Conservation (phyloP, 2,888 invertebrate species). For the Eulithis testata region DNA sequence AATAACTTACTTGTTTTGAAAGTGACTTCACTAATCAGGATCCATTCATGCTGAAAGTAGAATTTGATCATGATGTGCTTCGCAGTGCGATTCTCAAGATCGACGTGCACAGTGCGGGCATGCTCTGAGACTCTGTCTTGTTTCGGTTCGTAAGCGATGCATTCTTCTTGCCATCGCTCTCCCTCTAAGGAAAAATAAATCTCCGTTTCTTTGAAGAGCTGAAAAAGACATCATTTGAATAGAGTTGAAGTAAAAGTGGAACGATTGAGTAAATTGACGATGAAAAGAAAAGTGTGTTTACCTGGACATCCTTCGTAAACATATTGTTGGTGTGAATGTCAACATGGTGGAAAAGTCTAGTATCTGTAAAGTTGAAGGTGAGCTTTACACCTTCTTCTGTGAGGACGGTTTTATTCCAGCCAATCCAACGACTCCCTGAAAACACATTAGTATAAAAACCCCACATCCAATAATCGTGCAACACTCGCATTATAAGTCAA, state of each 20-base stretch:
- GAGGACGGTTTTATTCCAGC: slow-evolving; percentile 90
- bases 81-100: slow-evolving; percentile 90
- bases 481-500: neutral
- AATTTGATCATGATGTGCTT: slow-evolving; percentile 90
- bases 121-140: slow-evolving; percentile 83
- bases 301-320: slow-evolving; percentile 91
- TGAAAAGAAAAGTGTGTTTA: slow-evolving; percentile 50
- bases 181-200: slow-evolving; percentile 93
- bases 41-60: slow-evolving; percentile 92
- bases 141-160: slow-evolving; percentile 86
- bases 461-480: neutral
- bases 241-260: neutral
- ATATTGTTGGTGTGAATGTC: slow-evolving; percentile 92
- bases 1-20: slow-evolving; percentile 89
- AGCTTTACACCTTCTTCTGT: slow-evolving; percentile 88
- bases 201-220: slow-evolving; percentile 91
- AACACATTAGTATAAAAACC: slow-evolving; percentile 26
- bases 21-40: slow-evolving; percentile 94
- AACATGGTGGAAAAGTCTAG: slow-evolving; percentile 89
- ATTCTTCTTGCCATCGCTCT: slow-evolving; percentile 88
- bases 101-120: slow-evolving; percentile 88
- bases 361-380: slow-evolving; percentile 91
- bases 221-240: slow-evolving; percentile 38
- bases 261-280: neutral
- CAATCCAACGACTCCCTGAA: slow-evolving; percentile 91